Evolutionary conservation across 37 sponge, comb jelly and placozoan species (phyloP).

Genomic region (Geodia barretti): DNA sequence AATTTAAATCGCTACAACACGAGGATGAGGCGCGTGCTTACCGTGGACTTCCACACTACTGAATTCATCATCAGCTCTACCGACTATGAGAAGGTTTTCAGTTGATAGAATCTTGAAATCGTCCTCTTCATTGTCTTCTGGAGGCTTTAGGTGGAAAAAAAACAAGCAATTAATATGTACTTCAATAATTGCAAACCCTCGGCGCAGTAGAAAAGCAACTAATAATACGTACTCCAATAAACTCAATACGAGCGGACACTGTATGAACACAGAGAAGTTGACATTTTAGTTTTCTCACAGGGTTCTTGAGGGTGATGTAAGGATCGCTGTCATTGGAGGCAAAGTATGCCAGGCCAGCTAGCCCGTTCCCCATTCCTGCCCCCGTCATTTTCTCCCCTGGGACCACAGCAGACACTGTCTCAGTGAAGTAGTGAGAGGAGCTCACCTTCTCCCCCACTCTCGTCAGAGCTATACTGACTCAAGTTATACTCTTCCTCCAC

Average conservation of each 20-base stretch:
- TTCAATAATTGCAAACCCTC: not conserved
- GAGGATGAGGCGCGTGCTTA: too few species aligned
- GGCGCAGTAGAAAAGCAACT: not conserved
- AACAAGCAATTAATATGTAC: not conserved
- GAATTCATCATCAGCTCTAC: slow-evolving; percentile 91
- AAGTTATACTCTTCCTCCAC: slow-evolving; percentile 62
- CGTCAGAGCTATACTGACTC: slow-evolving; percentile 53
- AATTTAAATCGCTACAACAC: too few species aligned
- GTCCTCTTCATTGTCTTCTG: slow-evolving; percentile 72
- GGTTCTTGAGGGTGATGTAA: slow-evolving; percentile 87
- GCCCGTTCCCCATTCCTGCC: slow-evolving; percentile 41
- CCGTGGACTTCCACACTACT: slow-evolving; percentile 92
- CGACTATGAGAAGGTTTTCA: slow-evolving; percentile 87
- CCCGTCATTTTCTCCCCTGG: slow-evolving; percentile 27
- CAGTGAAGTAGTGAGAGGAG: not conserved
- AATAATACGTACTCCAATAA: too few species aligned
- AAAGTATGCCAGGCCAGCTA: slow-evolving; percentile 77
- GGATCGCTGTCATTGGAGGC: slow-evolving; percentile 86
- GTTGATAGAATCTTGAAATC: slow-evolving; percentile 62
- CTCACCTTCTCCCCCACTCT: slow-evolving; percentile 16
- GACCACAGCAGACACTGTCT: not conserved
- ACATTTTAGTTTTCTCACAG: slow-evolving; percentile 20
- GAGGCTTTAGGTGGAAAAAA: not conserved
- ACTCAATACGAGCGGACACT: too few species aligned
- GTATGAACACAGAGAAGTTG: not conserved